Percentiles rank a stretch among this genome's conserved stretches.
These are phyloP conservation scores for Alosa sapidissima DNA, from an alignment of 2,797 vertebrate genomes.

Conservation along the genomic window DNA sequence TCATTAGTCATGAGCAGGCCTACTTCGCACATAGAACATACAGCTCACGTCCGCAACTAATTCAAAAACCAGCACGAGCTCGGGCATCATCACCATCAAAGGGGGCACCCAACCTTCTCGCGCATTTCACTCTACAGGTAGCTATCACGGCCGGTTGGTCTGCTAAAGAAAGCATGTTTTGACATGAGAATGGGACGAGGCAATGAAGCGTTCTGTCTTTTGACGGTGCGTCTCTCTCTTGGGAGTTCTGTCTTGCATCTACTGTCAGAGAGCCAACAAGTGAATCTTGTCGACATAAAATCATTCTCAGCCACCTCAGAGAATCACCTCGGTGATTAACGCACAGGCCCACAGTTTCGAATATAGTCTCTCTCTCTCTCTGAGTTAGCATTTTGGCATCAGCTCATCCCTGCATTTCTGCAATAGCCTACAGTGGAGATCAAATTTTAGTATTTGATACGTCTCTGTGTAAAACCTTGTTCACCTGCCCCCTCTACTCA, in stretches of 20 bases:
- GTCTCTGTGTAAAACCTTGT: not conserved
- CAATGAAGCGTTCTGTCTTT: conserved; percentile 40
- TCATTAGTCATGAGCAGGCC: conserved; percentile 10
- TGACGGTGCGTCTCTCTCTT: not conserved
- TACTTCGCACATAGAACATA: not conserved
- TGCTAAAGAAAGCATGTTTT: conserved; percentile 45
- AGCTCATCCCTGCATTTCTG: not conserved
- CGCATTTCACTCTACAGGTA: not conserved
- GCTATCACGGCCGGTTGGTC: not conserved
- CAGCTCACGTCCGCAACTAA: not conserved
- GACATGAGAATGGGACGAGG: conserved; percentile 39
- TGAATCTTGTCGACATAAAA: not conserved
- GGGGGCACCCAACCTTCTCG: not conserved
- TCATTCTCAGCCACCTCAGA: not conserved
- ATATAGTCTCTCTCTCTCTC: not conserved
- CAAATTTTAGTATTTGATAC: not conserved
- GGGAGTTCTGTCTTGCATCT: conserved; percentile 5
- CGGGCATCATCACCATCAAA: conserved; percentile 6
- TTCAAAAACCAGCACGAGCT: conserved; percentile 3
- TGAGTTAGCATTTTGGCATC: not conserved
- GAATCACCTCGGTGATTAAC: not conserved
- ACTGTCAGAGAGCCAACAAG: not conserved
- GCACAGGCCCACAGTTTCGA: not conserved
- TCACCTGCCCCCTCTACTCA: not conserved
- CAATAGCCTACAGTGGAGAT: not conserved